Percentiles rank a stretch among this genome's conserved stretches.
These are phyloP conservation scores for Forbesichthys papilliferus DNA, from an alignment of 2,113 vertebrate species.

Conservation along the genomic window DNA sequence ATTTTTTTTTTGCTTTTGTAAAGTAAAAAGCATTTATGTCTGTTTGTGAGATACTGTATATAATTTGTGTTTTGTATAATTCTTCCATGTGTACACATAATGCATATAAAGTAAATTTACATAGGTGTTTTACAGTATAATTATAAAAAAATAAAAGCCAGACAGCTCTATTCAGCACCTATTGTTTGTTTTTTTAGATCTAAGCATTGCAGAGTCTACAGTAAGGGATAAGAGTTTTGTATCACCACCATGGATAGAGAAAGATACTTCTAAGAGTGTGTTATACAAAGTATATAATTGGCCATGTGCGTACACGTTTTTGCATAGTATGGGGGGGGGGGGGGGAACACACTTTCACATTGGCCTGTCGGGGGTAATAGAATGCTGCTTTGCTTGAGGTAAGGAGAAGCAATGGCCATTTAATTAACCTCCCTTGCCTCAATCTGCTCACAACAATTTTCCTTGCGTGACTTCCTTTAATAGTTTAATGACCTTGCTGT, in stretches of 20 bases:
- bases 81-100: neutral
- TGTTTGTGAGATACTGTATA: too few relatives aligned
- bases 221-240: constrained; percentile 57
- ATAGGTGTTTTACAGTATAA: constrained; percentile 30
- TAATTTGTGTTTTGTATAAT: neutral
- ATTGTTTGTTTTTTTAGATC: constrained; percentile 58
- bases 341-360: constrained; percentile 56
- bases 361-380: constrained; percentile 64
- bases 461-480: constrained; percentile 73
- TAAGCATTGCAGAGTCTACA: constrained; percentile 56
- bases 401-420: constrained; percentile 75
- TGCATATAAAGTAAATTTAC: neutral
- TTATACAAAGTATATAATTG: constrained; percentile 17
- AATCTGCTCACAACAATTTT: constrained; percentile 76
- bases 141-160: constrained; percentile 44
- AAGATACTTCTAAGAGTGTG: constrained; percentile 29
- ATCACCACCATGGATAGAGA: constrained; percentile 48
- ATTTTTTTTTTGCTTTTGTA: constrained; percentile 1
- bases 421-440: constrained; percentile 80
- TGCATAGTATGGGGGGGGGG: constrained; percentile 32
- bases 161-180: constrained; percentile 37
- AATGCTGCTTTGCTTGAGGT: constrained; percentile 74
- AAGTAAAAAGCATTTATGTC: constrained; percentile 35
- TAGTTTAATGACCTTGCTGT: constrained; percentile 80
- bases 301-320: constrained; percentile 23